Conservation (phyloP, 2,113 vertebrate genomes). For the Coptodon bakossiorum region DNA sequence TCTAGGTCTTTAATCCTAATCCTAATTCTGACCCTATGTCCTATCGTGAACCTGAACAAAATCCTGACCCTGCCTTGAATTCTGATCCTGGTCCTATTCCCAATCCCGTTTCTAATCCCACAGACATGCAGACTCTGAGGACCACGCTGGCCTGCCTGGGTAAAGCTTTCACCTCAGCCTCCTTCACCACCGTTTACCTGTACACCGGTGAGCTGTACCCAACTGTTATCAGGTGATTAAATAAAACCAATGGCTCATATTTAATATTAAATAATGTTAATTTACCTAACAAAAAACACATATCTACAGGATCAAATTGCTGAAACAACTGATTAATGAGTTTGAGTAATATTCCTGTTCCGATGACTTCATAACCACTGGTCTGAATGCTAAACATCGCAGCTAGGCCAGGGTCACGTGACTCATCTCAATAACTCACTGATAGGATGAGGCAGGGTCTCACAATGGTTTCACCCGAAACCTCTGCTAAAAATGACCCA, state of each 20-base stretch:
- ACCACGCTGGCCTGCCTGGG: conserved; percentile 74
- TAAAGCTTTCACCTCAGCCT: conserved; percentile 72
- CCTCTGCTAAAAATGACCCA: background rate
- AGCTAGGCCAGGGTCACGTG: background rate
- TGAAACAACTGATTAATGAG: background rate
- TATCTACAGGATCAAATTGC: background rate
- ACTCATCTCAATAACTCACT: background rate
- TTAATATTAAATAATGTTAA: background rate
- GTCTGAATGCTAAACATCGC: background rate
- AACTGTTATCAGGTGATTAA: conserved; percentile 69
- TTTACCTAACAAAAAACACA: background rate
- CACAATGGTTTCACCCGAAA: background rate
- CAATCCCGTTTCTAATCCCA: background rate
- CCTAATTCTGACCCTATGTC: background rate
- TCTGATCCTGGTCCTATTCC: background rate
- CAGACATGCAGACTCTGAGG: conserved; percentile 71
- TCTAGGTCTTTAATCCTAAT: background rate
- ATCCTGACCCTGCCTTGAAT: background rate
- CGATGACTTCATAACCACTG: background rate
- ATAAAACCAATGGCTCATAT: background rate
- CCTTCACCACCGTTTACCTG: conserved; percentile 67
- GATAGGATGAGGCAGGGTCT: background rate
- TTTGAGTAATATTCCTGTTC: background rate
- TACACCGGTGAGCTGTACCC: conserved; percentile 77
- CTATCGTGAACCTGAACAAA: background rate